Evolutionary conservation across 2,113 vertebrate species (phyloP).

Genomic region (Bucco capensis): DNA sequence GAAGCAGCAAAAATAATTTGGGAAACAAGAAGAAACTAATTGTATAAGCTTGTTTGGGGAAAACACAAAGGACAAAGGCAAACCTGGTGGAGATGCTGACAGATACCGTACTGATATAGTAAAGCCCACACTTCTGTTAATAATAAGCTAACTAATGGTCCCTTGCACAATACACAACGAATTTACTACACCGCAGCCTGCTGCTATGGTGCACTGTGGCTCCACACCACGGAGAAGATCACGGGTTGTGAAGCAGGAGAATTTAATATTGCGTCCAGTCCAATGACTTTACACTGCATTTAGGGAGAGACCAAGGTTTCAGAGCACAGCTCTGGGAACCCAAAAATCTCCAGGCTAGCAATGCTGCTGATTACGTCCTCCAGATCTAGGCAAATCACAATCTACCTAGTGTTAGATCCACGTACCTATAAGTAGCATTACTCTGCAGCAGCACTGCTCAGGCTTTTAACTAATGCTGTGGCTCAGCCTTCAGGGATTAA

Average conservation of each 20-base stretch:
- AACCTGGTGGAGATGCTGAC: constrained; percentile 47
- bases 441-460: not conserved
- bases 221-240: not conserved
- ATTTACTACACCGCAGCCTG: constrained; percentile 43
- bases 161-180: constrained; percentile 28
- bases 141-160: constrained; percentile 55
- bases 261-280: constrained; percentile 23
- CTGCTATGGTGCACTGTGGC: not conserved
- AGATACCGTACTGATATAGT: constrained; percentile 40
- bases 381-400: not conserved
- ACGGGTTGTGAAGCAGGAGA: not conserved
- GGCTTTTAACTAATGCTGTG: not conserved
- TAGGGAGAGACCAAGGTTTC: not conserved
- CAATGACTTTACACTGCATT: not conserved
- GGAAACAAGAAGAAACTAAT: constrained; percentile 80
- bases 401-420: not conserved
- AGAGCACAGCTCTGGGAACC: not conserved
- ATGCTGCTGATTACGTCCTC: not conserved
- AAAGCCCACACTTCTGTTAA: constrained; percentile 52
- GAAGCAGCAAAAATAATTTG: constrained; percentile 79
- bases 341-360: not conserved
- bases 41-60: constrained; percentile 76
- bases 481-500: not conserved
- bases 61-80: constrained; percentile 68
- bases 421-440: accelerated